Evolutionary conservation across 1,140 invertebrate species (phyloP).

Genomic region (Drosophila yakuba): DNA sequence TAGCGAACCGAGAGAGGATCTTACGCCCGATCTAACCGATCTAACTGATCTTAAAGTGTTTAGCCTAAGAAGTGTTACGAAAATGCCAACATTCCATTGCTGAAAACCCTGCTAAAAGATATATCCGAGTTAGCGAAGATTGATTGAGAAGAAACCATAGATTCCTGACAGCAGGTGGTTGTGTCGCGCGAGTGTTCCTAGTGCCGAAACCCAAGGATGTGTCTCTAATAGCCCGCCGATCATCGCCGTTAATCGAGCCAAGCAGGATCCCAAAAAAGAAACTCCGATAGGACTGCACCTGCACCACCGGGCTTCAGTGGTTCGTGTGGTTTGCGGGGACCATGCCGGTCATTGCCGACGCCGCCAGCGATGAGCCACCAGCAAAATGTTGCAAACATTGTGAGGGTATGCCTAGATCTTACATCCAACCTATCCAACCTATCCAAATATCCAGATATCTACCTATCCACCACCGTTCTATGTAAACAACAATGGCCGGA

Average conservation of each 20-base stretch:
- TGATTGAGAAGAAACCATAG: conserved; percentile 15
- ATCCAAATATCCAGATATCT: conserved; percentile 11
- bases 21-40: conserved; percentile 29
- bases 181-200: conserved; percentile 22
- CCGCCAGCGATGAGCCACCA: conserved; percentile 84
- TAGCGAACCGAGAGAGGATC: conserved; percentile 58
- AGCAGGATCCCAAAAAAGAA: background rate
- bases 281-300: conserved; percentile 5
- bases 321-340: conserved; percentile 57
- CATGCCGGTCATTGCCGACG: conserved; percentile 85
- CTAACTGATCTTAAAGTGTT: conserved; percentile 21
- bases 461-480: background rate
- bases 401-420: conserved; percentile 84
- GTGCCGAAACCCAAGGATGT: conserved; percentile 17
- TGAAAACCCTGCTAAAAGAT: background rate
- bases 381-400: conserved; percentile 85
- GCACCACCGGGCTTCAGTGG: conserved; percentile 9
- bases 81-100: conserved; percentile 40
- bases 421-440: conserved; percentile 52
- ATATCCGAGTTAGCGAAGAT: background rate
- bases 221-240: background rate
- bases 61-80: conserved; percentile 35
- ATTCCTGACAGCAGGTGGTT: conserved; percentile 30
- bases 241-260: conserved; percentile 2
- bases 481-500: conserved; percentile 22